Evolutionary conservation across 2,113 vertebrate species (phyloP), one percentile per base, ranked within the genome.

Genomic region (Oncorhynchus kisutch): DNA sequence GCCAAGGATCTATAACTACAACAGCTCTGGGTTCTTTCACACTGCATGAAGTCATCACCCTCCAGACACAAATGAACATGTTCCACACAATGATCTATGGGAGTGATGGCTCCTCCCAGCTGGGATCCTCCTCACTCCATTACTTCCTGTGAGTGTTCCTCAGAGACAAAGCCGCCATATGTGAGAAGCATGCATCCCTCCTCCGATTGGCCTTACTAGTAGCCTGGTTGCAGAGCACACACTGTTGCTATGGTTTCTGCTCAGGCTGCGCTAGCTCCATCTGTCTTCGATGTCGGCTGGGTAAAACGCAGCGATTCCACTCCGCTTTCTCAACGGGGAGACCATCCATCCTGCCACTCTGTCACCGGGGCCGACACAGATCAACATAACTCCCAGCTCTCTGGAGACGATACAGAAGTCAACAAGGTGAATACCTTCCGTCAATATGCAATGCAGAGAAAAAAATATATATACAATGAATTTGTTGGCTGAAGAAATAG

Each of bases 241-340:
- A 62, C 81, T 84, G 91, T 93, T 91, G 85, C 88, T 82, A 91
- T 93, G 91, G 91, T 89, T 87, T 82, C 75, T 66, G 72, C 80
- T 80, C 77, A 45, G 78, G 73, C 70, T 77, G 78, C 49, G 65
- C 78, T 75, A 80, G 78, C 73, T 88, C 88, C 86, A 87, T 90
- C 89, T 90, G 89, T 88, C 84, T 87, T 72, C 75, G 78, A 81
- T 85, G 86, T 89, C 88, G 86, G 81, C 76, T 73, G 85, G 78
- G 82, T 78, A 84, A 89, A 86, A 85, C 18, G 5, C 79, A 79
- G 75, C 71, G 81, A 88, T 87, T 89, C 76, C 81, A 86, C 87
- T 89, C 82, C 87, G 1, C 89, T 90, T 90, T 88, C 88, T 87
- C 83, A 88, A 59, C 11, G 69, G 85, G 81, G 73, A 82, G 86